Base-by-base conservation (phyloP, 1,140 invertebrate species). In the Euwallacea fornicatus region DNA sequence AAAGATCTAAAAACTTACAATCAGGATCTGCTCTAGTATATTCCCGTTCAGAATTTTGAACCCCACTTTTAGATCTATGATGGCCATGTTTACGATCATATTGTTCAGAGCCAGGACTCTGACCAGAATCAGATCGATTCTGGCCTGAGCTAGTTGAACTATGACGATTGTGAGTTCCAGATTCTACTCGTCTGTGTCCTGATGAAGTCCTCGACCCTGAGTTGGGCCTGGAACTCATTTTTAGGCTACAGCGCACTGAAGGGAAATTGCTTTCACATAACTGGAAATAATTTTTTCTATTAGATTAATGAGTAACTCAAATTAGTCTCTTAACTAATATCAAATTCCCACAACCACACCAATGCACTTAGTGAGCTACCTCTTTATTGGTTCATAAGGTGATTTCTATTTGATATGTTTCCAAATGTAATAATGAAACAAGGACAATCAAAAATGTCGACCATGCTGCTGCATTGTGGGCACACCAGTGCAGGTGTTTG, bases 11-110 rank as follows among this genome's bases (percentile, higher is more conserved):
- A 64, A 72, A 75, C 68, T 71, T 71, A 74, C 69, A 73, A 62
- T 72, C 65, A 54, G 54, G 46, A 60, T 78, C 75, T 77, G 69
- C 69, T 47, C 71, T 74, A 56, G 67, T 72, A 53, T 78, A 75
- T 8, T 71, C 74, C n/a, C 73, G 70, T 46, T 80, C 78, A 10
- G 76, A 61, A 16, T 73, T 75, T 59, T 76, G 74, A 15, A 79
- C 76, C 15, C 79, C 77, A 54, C 79, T 81, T 73, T 80, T 79
- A 15, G 78, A 79, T 10, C 79, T 69, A 71, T 80, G 75, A 68
- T 81, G 80, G n/a, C 77, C 78, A 66, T 77, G 77, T 73, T 74
- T 76, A 10, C 75, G 63, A 46, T 77, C 73, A 21, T 58, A 67
- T 43, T 76, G 73, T 9, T 78, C 79, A 46, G 76, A 79, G 62